phyloP scores from a whole-genome alignment of 2,888 invertebrate genomes.

The Drosophila kokeensis region DNA sequence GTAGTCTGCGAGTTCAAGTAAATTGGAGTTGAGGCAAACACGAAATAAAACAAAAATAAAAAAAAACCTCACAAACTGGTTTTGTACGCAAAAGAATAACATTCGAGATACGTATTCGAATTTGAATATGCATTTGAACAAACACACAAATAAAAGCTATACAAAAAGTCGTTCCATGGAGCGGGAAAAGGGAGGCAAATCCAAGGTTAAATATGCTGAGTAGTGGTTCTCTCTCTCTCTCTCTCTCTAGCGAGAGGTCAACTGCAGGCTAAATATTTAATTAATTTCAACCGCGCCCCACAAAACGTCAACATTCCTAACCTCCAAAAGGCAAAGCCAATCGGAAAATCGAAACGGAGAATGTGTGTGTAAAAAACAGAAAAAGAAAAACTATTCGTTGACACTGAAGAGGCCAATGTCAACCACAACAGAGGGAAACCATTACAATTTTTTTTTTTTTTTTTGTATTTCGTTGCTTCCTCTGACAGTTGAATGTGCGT shows the following conservation, averaged over 20 bases:
- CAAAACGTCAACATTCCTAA: constrained; percentile 45
- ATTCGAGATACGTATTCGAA: constrained; percentile 45
- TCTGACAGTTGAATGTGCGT: constrained; percentile 45
- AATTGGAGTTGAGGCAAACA: constrained; percentile 60
- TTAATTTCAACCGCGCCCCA: constrained; percentile 69
- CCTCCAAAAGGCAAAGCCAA: constrained; percentile 41
- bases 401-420: constrained; percentile 53
- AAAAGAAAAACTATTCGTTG: constrained; percentile 9
- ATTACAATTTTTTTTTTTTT: background rate
- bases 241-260: constrained; percentile 55
- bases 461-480: background rate
- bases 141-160: constrained; percentile 37
- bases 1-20: constrained; percentile 28
- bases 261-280: constrained; percentile 67
- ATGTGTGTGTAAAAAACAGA: background rate
- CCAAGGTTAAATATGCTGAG: constrained; percentile 65
- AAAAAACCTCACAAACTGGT: constrained; percentile 68
- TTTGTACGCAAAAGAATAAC: constrained; percentile 43
- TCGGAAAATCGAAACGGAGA: constrained; percentile 31
- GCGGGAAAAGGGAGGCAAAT: constrained; percentile 54
- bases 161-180: constrained; percentile 31
- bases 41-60: constrained; percentile 15
- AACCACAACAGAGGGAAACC: constrained; percentile 11
- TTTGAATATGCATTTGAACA: constrained; percentile 36
- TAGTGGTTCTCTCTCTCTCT: background rate